Conservation (phyloP, 1,140 invertebrate genomes). For the Brachionus angularis region DNA sequence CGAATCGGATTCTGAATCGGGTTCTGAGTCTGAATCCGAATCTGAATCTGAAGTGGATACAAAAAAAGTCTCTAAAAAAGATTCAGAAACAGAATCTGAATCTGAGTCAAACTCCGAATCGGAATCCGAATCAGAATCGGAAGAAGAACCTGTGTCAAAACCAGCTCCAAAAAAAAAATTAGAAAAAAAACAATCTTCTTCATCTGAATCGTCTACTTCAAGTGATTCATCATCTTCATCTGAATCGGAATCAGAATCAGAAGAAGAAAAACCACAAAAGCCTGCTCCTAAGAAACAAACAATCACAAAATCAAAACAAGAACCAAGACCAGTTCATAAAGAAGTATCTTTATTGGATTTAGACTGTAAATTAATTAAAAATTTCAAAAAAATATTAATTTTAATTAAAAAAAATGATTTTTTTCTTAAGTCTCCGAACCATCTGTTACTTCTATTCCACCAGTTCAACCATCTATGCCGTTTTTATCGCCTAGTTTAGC, state of each 20-base stretch:
- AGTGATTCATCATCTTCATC: background rate
- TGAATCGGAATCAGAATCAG: constrained; percentile 43
- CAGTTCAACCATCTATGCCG: background rate
- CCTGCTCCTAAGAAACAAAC: constrained; percentile 48
- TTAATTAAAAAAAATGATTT: background rate
- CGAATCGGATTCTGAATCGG: constrained; percentile 45
- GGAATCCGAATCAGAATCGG: constrained; percentile 44
- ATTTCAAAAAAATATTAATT: background rate
- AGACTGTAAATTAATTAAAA: too few relatives aligned
- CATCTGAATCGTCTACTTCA: background rate
- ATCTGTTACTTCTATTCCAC: background rate
- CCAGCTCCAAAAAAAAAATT: background rate
- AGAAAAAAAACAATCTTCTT: background rate
- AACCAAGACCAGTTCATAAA: constrained; percentile 15
- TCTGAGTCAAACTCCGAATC: constrained; percentile 45
- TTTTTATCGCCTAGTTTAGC: constrained; percentile 39
- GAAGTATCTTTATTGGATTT: constrained; percentile 75
- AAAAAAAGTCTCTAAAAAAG: constrained; percentile 22
- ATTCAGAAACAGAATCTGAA: constrained; percentile 43
- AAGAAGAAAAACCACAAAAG: constrained; percentile 52
- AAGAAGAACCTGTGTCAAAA: constrained; percentile 34
- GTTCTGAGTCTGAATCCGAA: background rate
- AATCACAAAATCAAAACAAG: constrained; percentile 41
- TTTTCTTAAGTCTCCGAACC: background rate
- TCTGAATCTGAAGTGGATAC: constrained; percentile 46